phyloP scores from a whole-genome alignment of 2,113 vertebrate genomes.

The Craseonycteris thonglongyai region DNA sequence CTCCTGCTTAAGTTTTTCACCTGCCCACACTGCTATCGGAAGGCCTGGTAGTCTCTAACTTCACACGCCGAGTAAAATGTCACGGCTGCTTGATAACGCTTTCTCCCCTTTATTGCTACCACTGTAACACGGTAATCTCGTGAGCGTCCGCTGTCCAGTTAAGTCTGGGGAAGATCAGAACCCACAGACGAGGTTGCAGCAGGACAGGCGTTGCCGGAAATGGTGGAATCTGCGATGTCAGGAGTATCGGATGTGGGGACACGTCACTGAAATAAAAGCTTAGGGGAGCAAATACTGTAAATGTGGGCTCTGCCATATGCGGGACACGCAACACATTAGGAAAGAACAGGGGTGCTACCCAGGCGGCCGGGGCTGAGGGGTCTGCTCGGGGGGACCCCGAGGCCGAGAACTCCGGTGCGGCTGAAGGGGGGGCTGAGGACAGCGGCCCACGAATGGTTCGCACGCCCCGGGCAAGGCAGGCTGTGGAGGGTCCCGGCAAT shows the following conservation, averaged over 20 bases:
- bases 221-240: neutral
- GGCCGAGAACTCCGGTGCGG: no score
- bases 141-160: neutral
- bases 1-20: neutral
- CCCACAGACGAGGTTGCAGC: neutral
- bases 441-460: neutral
- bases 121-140: neutral
- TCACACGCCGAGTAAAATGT: neutral
- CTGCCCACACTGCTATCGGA: no score
- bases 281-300: neutral
- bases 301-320: no score
- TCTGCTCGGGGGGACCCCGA: no score
- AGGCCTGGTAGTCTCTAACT: neutral
- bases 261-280: neutral
- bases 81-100: neutral
- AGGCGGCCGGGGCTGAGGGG: no score
- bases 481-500: no score
- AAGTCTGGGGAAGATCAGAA: neutral
- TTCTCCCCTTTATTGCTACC: neutral
- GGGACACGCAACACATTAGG: neutral
- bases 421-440: no score
- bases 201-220: neutral
- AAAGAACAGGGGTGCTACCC: neutral
- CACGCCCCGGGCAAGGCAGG: no score
- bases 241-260: neutral